A percentile compares a stretch with the other conserved stretches of the same genome.
Conservation (phyloP, 2,113 vertebrate genomes). For the Myotis lucifugus region DNA sequence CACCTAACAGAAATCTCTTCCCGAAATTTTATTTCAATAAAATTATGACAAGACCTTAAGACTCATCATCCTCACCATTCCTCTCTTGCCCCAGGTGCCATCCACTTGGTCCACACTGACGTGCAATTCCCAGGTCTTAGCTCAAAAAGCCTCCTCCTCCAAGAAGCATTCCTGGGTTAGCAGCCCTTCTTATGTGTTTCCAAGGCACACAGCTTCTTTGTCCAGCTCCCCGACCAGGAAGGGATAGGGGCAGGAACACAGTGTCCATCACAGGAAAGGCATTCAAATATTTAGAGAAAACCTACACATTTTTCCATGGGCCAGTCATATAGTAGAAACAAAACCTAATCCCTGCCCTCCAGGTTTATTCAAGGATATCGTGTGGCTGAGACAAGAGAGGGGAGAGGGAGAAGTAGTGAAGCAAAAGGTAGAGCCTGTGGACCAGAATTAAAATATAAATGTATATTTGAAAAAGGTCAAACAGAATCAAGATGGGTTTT, state of each 20-base stretch:
- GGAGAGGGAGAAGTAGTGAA: not conserved
- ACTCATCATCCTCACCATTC: not conserved
- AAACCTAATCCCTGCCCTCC: not conserved
- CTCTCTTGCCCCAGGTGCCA: not conserved
- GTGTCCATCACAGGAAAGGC: not conserved
- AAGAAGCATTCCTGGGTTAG: not conserved
- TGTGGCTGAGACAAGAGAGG: not conserved
- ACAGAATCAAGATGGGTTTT: not conserved
- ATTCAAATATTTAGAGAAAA: constrained; percentile 32
- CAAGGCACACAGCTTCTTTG: not conserved
- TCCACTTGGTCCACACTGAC: not conserved
- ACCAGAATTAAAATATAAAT: not conserved
- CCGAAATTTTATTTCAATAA: not conserved
- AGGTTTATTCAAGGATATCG: not conserved
- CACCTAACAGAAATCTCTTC: not conserved
- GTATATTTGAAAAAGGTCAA: not conserved
- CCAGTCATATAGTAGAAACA: not conserved
- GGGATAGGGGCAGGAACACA: not conserved
- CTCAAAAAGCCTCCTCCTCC: constrained; percentile 5
- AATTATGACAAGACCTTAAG: not conserved
- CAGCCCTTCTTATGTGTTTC: not conserved
- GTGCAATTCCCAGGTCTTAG: not conserved
- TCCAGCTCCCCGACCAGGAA: not conserved
- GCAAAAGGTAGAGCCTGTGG: not conserved
- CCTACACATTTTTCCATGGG: not conserved